Conservation (phyloP, 2,888 invertebrate species). For the Pilophorus perplexus region DNA sequence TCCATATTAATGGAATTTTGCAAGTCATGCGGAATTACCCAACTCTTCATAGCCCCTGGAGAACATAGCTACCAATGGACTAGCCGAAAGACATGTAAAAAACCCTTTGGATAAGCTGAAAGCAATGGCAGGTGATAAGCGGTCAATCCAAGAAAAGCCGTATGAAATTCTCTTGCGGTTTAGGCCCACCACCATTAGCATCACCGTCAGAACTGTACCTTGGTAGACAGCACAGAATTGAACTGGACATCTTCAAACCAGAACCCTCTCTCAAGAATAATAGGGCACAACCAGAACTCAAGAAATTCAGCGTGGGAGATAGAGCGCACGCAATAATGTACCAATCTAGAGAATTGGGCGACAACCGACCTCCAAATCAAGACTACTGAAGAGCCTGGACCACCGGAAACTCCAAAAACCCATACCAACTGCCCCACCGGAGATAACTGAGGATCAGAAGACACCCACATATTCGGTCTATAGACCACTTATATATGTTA, state of each 20-base stretch:
- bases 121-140: background rate
- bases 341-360: background rate
- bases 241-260: background rate
- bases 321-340: background rate
- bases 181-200: too few relatives aligned
- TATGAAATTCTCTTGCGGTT: too few relatives aligned
- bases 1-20: conserved; percentile 20
- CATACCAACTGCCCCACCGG: too few relatives aligned
- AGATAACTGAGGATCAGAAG: background rate
- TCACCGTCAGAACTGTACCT: too few relatives aligned
- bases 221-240: too few relatives aligned
- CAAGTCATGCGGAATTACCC: background rate
- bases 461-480: background rate
- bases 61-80: conserved; percentile 8
- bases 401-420: too few relatives aligned
- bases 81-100: conserved; percentile 1
- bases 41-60: conserved; percentile 2
- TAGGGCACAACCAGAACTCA: background rate
- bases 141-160: background rate
- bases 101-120: too few relatives aligned
- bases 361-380: too few relatives aligned
- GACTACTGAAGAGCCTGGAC: background rate
- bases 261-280: background rate
- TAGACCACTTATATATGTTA: too few relatives aligned
- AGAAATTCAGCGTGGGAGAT: background rate